phyloP scores from a whole-genome alignment of 2,113 vertebrate genomes.

The Machaerirhynchus nigripectus region DNA sequence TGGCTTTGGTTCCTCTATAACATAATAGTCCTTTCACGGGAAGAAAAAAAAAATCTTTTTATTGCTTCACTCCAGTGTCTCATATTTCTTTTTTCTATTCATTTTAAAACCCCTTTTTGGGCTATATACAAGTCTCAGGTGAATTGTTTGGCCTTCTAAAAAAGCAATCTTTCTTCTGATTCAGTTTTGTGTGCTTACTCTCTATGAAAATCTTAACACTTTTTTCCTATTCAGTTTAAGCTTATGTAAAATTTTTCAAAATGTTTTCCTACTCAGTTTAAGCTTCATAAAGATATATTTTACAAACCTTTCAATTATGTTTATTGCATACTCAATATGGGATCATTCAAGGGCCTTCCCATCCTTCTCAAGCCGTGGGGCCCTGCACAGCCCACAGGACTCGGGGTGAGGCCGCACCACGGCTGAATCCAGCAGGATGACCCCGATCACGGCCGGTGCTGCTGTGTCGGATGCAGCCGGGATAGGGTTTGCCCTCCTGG shows the following conservation, averaged over 20 bases:
- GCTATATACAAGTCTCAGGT: neutral
- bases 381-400: neutral
- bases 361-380: neutral
- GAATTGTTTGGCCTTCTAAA: neutral
- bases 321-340: neutral
- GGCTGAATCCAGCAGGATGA: neutral
- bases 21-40: neutral
- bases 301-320: neutral
- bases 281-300: neutral
- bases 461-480: neutral
- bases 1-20: neutral
- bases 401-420: rapidly evolving
- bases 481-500: neutral
- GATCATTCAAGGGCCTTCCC: neutral
- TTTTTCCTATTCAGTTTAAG: neutral
- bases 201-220: neutral
- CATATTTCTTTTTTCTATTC: neutral
- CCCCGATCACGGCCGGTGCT: neutral
- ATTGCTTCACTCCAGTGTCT: neutral
- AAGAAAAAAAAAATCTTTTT: neutral
- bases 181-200: neutral
- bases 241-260: neutral
- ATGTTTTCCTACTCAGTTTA: neutral
- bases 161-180: neutral
- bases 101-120: neutral